Percentiles rank a stretch among this genome's conserved stretches.
phyloP scores from a whole-genome alignment of 2,797 vertebrate species.

The Tokudaia muenninki region DNA sequence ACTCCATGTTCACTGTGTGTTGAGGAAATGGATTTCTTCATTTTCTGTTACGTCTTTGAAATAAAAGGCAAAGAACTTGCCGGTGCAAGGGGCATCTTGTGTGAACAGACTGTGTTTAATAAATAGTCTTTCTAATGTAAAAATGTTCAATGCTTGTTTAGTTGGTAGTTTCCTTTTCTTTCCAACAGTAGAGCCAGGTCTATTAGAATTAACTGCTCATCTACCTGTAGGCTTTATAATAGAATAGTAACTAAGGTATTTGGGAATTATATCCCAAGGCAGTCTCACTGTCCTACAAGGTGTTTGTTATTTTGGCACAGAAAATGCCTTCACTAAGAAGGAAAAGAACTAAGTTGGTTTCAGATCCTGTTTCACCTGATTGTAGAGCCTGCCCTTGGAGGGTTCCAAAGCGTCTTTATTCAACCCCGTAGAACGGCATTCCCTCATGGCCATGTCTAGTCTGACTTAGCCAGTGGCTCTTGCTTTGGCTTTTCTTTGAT shows the following conservation, averaged over 20 bases:
- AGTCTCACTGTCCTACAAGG: background rate
- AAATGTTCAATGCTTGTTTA: constrained; percentile 19
- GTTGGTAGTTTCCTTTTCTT: background rate
- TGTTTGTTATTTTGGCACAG: constrained; percentile 1
- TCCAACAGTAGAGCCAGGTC: background rate
- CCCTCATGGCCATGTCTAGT: background rate
- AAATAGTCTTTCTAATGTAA: constrained; percentile 4
- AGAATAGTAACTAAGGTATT: constrained; percentile 49
- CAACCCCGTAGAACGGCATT: background rate
- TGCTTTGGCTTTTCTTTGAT: background rate
- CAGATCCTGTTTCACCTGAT: background rate
- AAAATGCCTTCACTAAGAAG: constrained; percentile 38
- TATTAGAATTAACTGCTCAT: constrained; percentile 47
- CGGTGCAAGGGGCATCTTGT: background rate
- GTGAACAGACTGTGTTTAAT: constrained; percentile 4
- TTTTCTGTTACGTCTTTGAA: background rate
- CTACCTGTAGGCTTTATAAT: background rate
- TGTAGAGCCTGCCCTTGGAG: background rate
- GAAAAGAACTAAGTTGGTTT: background rate
- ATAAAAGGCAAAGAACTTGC: constrained; percentile 57
- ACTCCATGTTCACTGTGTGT: background rate
- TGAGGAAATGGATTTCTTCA: constrained; percentile 29
- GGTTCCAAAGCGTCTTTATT: background rate
- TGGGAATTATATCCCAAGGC: constrained; percentile 25
- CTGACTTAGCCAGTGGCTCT: background rate